Base-by-base conservation (phyloP, 2,113 vertebrate genomes). In the Zosterops lateralis region DNA sequence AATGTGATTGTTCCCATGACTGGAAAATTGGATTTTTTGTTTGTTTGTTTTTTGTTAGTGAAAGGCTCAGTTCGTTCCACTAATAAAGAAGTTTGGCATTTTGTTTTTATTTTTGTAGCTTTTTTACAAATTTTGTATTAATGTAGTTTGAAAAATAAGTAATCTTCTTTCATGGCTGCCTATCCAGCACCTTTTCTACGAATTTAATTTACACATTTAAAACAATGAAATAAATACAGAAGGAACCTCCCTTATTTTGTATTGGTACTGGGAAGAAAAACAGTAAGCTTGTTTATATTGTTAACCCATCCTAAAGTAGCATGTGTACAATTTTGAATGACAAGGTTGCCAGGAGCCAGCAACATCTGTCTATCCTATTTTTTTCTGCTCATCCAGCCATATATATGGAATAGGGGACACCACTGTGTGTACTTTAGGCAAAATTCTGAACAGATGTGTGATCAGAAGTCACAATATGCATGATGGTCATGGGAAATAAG, bases 341-440 rank as follows among this genome's bases (percentile, higher is more conserved):
- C 17, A 8, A 56, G 17, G 47, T 78, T 90, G 86, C 86, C 94
- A 93, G 76, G 28, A 93, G 68, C 65, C 64, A 93, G 67, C 25
- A 90, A 87, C 85, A 85, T 84, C 87, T 94, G 75, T 90, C 82
- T 90, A 21, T 90, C 65, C 47, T 83, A 67, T 86, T 90, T 93
- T 77, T 28, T 83, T 91, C 60, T 84, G 78, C 75, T 95, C 61
- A 57, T 83, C 48, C 9, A 10, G 87, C 26, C 40, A 50, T 68
- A 19, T 61, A 45, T 88, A 61, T 93, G 76, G 36, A 82, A 45
- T 14, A 75, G 54, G 32, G 40, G 45, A 66, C 51, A 86, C 40
- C 40, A 44, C 34, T 65, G 2, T 38, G 19, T 65, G 45, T 7
- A 60, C 72, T 90, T 83, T 17, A 83, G 72, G 84, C 84, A 80